Evolutionary conservation across 1,140 invertebrate genomes (phyloP), one percentile per base, ranked within the genome.

Genomic region (Drosophila funebris): DNA sequence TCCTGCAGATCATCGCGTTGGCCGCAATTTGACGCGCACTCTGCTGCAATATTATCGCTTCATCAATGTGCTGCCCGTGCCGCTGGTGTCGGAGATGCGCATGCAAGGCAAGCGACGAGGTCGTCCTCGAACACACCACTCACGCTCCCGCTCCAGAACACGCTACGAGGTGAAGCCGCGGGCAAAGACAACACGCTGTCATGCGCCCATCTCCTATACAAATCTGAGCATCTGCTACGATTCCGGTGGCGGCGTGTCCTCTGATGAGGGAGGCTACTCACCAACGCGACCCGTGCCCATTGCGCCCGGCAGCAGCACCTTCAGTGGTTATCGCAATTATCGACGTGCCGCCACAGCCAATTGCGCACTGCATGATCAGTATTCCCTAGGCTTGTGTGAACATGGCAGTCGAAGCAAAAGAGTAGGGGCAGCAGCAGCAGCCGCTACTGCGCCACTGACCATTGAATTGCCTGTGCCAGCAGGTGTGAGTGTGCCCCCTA

Each of bases 41-140:
- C 94, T 96, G 76, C 90, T 96, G 36, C 96, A 97, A 89, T 97
- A 97, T 91, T 97, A 97, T 92, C 94, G 95, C 73, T 93, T 95
- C 13, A 95, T 93, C 24, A 96, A 96, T 50, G 93, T 95, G 44
- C 95, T 97, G 73, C 93, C 95, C 1, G 85, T 93, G 18, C 93
- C 93, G 41, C 71, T 94, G 29, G 92, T 93, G 0, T 90, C 93
- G 33, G 93, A 94, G 41, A 92, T 93, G 0, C 78, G 94, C 22
- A 90, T 93, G 0, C 82, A 93, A 6, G 85, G 91, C 36, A 93
- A 93, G 50, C 92, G 93, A 53, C 92, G 92, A 5, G 92, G 92
- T 4, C 70, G 91, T 4, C 85, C 90, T 3, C 90, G 90, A 14
- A 91, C 89, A 2, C 91, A 93, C 76, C 93, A 93, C 75, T 93